Conservation (phyloP, 2,888 invertebrate genomes). For the Prionchulus punctatus region DNA sequence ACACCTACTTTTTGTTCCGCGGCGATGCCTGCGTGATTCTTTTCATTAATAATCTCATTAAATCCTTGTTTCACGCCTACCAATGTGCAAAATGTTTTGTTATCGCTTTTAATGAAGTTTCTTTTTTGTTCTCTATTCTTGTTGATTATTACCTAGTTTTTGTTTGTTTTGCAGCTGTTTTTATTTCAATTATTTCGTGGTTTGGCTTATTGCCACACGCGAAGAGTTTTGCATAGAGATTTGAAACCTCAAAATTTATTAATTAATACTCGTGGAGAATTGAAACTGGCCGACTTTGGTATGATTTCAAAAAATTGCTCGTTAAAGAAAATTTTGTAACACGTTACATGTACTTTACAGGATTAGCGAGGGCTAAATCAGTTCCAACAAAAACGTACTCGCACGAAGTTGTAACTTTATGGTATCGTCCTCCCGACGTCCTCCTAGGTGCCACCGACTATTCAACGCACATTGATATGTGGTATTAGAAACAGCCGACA, state of each 20-base stretch:
- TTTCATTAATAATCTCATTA: too few relatives aligned
- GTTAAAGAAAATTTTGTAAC: background rate
- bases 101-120: too few relatives aligned
- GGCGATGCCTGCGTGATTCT: too few relatives aligned
- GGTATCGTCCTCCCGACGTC: conserved; percentile 42
- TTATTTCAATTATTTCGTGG: conserved; percentile 49
- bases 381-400: conserved; percentile 44
- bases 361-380: conserved; percentile 37
- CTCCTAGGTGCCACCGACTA: conserved; percentile 42
- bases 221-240: conserved; percentile 48
- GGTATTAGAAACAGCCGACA: conserved; percentile 24
- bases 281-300: conserved; percentile 45
- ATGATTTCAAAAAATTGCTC: conserved; percentile 14
- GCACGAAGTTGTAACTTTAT: conserved; percentile 42
- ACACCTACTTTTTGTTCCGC: too few relatives aligned
- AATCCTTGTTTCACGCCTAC: too few relatives aligned
- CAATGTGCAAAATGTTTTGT: too few relatives aligned
- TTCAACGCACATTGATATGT: conserved; percentile 41
- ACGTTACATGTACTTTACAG: conserved; percentile 1
- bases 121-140: background rate
- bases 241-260: conserved; percentile 51
- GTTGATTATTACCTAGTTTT: background rate
- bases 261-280: conserved; percentile 42
- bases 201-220: conserved; percentile 47
- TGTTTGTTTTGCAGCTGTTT: conserved; percentile 42